phyloP scores from a whole-genome alignment of 2,888 invertebrate genomes.

The Troides oblongomaculatus region DNA sequence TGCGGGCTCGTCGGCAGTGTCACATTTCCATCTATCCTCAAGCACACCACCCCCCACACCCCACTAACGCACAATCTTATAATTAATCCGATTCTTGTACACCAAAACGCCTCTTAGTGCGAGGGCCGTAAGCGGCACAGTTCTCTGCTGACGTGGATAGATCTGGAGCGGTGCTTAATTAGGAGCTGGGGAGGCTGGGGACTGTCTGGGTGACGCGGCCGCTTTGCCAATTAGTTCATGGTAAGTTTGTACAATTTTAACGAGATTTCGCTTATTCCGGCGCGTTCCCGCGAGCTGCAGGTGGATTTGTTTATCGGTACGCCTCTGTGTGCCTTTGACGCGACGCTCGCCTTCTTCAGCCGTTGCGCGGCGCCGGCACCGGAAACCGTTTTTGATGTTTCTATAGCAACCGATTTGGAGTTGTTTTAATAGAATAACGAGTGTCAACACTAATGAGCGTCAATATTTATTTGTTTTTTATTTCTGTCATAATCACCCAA shows the following conservation, averaged over 20 bases:
- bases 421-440: neutral
- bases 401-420: slow-evolving; percentile 9
- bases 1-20: slow-evolving; percentile 60
- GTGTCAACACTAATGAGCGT: slow-evolving; percentile 8
- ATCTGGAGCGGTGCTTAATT: slow-evolving; percentile 59
- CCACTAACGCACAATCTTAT: slow-evolving; percentile 33
- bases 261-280: slow-evolving; percentile 46
- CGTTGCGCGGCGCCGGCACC: neutral
- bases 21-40: slow-evolving; percentile 54
- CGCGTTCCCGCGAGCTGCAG: slow-evolving; percentile 33
- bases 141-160: slow-evolving; percentile 46
- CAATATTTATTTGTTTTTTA: neutral
- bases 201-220: slow-evolving; percentile 53
- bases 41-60: slow-evolving; percentile 36
- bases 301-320: slow-evolving; percentile 29
- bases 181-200: slow-evolving; percentile 52
- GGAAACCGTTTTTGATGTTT: slow-evolving; percentile 3
- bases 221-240: slow-evolving; percentile 65
- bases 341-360: neutral
- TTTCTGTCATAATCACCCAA: too few relatives aligned
- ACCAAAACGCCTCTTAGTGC: slow-evolving; percentile 41
- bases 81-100: slow-evolving; percentile 36
- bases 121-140: slow-evolving; percentile 37
- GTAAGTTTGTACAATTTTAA: slow-evolving; percentile 66
- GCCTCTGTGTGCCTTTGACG: slow-evolving; percentile 20